Base-by-base conservation (phyloP, 2,888 invertebrate species). In the Agonopterix heracliana region DNA sequence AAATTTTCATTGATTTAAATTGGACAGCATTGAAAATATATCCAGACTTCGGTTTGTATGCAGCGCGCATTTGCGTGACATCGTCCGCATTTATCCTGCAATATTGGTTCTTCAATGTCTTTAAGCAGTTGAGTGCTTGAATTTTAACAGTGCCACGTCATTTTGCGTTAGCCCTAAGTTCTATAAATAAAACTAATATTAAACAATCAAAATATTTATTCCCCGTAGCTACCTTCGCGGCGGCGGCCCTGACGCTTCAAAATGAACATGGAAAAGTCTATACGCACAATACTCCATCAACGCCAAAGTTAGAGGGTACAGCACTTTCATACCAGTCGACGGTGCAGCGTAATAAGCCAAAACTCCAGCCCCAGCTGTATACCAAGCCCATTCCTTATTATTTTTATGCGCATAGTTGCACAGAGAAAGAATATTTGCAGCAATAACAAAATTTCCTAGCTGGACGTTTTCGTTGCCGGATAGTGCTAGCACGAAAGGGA, bases 271-370 rank as follows among this genome's bases (percentile, higher is more conserved):
- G 47, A 64, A 77, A 34, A 83, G n/a, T 46, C 71, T 73, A 53
- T 73, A 78, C 1, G 81, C 78, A 49, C 75, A 84, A 38, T 78
- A 83, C 38, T 82, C 78, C 71, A 82, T 73, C 7, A 81, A 34
- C 0, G 80, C 75, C 47, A 86, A 52, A 0, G 71, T 64, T 4
- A 86, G 42, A 0, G 85, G 85, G 48, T 80, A 85, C 14, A 78
- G n/a, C 0, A 81, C 50, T 47, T 71, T 78, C 0, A 58, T 54
- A 0, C 60, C 61, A 40, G 66, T 52, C 34, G 68, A 62, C 0
- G 71, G 68, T 0, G 67, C 54, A 5, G 72, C 34, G 26, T 77
- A 81, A 53, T 83, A 85, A 0, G 85, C 73, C 12, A 81, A 44
- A 0, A 77, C 38, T 0, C 70, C 78, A 0, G 76, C 74, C 0